Evolutionary conservation across 2,888 invertebrate species (phyloP).

Genomic region (Molorchus minor): DNA sequence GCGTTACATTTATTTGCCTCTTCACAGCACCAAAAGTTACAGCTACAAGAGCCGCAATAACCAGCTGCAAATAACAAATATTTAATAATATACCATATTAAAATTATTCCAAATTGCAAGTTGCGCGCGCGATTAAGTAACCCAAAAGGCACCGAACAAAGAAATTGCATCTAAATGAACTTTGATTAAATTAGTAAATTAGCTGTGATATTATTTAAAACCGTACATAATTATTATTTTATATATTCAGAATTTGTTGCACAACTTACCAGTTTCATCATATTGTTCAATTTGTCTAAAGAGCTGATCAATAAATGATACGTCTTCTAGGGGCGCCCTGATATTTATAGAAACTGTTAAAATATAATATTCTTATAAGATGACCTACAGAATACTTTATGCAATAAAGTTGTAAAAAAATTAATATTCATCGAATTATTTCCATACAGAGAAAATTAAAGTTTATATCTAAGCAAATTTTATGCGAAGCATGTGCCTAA

Average conservation of each 20-base stretch:
- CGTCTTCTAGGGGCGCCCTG: not conserved
- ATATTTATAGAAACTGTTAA: not conserved
- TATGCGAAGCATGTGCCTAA: not conserved
- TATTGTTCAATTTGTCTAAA: not conserved
- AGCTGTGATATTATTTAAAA: too few relatives aligned
- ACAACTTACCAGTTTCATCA: slow-evolving; percentile 1
- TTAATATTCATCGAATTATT: not conserved
- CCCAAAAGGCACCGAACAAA: too few relatives aligned
- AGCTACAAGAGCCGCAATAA: not conserved
- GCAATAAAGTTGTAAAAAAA: slow-evolving; percentile 2
- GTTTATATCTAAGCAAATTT: slow-evolving; percentile 1
- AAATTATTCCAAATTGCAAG: too few relatives aligned
- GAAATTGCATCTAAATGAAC: too few relatives aligned
- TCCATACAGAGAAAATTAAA: not conserved
- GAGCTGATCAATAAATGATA: not conserved
- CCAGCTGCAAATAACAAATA: not conserved
- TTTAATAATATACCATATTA: too few relatives aligned
- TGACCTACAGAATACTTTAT: slow-evolving; percentile 3
- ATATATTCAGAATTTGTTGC: too few relatives aligned
- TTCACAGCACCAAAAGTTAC: not conserved
- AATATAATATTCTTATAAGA: not conserved
- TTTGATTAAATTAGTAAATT: too few relatives aligned
- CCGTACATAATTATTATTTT: too few relatives aligned
- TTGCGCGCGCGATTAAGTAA: too few relatives aligned
- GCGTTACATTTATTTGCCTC: not conserved